These are phyloP conservation scores for Periphyllus acericola DNA, from an alignment of 2,888 invertebrate species.

Conservation along the genomic window DNA sequence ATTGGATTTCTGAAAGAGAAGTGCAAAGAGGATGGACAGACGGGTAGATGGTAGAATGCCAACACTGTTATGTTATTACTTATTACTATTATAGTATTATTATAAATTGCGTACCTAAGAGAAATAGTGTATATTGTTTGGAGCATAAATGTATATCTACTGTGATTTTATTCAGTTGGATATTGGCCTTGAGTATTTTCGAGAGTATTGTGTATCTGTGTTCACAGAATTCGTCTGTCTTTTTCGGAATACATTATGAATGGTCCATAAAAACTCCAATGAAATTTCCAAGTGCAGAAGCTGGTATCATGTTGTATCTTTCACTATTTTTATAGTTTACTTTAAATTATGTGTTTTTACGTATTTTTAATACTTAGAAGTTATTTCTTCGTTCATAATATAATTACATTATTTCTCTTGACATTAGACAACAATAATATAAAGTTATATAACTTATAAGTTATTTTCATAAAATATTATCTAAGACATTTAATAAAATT, in stretches of 20 bases:
- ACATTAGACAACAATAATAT: neutral
- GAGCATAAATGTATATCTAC: neutral
- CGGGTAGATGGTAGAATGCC: conserved; percentile 6
- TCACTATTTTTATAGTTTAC: neutral
- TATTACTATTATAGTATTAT: conserved; percentile 14
- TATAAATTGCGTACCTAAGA: conserved; percentile 21
- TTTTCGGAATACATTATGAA: neutral
- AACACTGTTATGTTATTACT: conserved; percentile 41
- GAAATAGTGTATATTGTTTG: conserved; percentile 22
- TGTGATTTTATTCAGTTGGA: conserved; percentile 20
- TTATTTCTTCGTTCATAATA: neutral
- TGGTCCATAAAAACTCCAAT: neutral
- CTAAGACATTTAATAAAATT: too few relatives aligned
- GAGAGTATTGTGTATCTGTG: neutral
- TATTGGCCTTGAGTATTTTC: conserved; percentile 23
- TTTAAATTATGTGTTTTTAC: neutral
- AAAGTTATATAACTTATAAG: too few relatives aligned
- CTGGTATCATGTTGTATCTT: neutral
- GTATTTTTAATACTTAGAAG: neutral
- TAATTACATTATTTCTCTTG: neutral
- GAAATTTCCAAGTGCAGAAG: neutral
- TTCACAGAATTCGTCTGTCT: neutral
- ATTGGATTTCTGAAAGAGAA: conserved; percentile 55
- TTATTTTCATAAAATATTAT: too few relatives aligned
- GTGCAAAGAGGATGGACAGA: conserved; percentile 1